Evolutionary conservation across 2,113 vertebrate species (phyloP), one percentile per base, ranked within the genome.

Genomic region (Anoura caudifer): DNA sequence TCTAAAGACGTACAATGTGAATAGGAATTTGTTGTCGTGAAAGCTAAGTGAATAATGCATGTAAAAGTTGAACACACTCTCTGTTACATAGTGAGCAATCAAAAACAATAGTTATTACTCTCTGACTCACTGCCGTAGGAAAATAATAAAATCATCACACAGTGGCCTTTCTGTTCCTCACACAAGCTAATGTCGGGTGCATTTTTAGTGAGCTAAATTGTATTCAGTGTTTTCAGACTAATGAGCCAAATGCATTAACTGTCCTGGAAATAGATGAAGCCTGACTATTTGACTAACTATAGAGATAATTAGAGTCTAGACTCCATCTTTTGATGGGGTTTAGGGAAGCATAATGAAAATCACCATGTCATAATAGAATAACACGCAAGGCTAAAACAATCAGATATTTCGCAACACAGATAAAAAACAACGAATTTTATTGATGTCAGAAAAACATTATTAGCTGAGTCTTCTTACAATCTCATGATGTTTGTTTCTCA

Each of bases 271-370:
- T 93, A 97, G 96, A 97, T 91, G 95, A 97, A 97, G 96, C 73
- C 83, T 95, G 94, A 93, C 95, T 93, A 59, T 97, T 97, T 97
- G 91, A 97, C 93, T 97, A 94, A 96, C 97, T 97, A 96, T 72
- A 97, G 89, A 95, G 93, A 96, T 97, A 98, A 97, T 98, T 97
- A 95, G 79, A 96, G 95, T 96, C 95, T 97, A 96, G 79, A 93
- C 86, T 95, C 50, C 92, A 63, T 95, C 82, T 97, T 95, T 94
- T 94, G 94, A 93, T 96, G 93, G 95, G 95, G 69, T 61, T 96
- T 93, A 89, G 87, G 90, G 73, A 95, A 96, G 20, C 43, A 75
- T 96, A 91, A 96, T 97, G 86, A 97, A 83, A 96, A 87, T 93
- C 94, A 96, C 96, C 88, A 91, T 63, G 69, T 50, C 50, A 76